Evolutionary conservation across 2,113 vertebrate genomes (phyloP).

Genomic region (Muntiacus reevesi): DNA sequence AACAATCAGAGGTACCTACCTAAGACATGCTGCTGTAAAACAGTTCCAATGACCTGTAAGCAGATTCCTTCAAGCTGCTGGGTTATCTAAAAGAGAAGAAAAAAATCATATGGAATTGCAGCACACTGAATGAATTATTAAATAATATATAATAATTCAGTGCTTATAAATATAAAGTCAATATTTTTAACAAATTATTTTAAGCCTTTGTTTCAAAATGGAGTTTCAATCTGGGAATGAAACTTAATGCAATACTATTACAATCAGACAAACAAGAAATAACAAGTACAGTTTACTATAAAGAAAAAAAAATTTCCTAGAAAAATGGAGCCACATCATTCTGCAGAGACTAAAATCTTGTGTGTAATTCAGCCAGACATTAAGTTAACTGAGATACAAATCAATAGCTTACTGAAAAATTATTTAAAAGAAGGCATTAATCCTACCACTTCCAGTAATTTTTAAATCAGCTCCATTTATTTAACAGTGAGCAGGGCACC

Average conservation of each 20-base stretch:
- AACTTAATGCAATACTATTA: background rate
- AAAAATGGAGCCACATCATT: background rate
- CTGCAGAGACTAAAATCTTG: background rate
- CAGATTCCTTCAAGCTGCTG: slow-evolving; percentile 99
- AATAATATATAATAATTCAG: background rate
- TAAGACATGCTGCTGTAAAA: slow-evolving; percentile 97
- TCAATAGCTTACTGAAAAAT: background rate
- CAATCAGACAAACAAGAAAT: background rate
- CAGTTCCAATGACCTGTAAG: slow-evolving; percentile 98
- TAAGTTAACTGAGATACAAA: background rate
- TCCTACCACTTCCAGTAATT: background rate
- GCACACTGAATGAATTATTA: slow-evolving; percentile 9
- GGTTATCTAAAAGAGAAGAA: slow-evolving; percentile 88
- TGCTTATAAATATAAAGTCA: background rate
- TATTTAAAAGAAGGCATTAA: background rate
- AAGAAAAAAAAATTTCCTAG: background rate
- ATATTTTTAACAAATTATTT: background rate
- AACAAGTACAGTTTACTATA: background rate
- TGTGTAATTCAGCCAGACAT: background rate
- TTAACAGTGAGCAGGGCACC: background rate
- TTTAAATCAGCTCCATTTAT: background rate
- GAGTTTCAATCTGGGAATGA: background rate
- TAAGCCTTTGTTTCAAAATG: background rate
- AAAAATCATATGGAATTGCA: background rate
- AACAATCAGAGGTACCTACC: slow-evolving; percentile 79